Percentiles rank a stretch among this genome's conserved stretches.
These are phyloP conservation scores for Pomatostomus ruficeps DNA, from an alignment of 2,113 vertebrate species.

Conservation along the genomic window DNA sequence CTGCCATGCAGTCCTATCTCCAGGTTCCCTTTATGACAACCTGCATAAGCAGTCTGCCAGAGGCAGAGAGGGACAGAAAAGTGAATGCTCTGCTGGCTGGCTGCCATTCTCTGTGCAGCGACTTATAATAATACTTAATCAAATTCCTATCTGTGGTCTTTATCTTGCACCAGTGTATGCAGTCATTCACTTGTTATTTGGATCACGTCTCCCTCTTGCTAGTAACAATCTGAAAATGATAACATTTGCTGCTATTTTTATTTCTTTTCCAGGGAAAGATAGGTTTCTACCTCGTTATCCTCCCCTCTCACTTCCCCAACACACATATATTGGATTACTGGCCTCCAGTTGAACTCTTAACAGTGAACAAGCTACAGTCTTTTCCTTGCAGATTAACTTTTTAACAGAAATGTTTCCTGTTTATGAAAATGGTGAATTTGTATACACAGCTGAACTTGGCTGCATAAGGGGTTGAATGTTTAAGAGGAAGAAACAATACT, in stretches of 20 bases:
- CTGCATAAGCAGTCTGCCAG: background rate
- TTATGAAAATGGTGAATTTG: conserved; percentile 36
- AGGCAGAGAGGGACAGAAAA: background rate
- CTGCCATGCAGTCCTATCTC: background rate
- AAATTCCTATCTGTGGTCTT: conserved; percentile 25
- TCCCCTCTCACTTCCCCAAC: background rate
- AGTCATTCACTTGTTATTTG: conserved; percentile 46
- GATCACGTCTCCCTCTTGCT: conserved; percentile 40
- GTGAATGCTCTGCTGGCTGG: background rate
- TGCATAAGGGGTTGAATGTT: background rate
- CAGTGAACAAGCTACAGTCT: background rate
- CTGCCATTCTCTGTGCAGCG: background rate
- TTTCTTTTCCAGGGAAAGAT: conserved; percentile 45
- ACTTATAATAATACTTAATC: conserved; percentile 35
- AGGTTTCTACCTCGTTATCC: background rate
- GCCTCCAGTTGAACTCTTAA: conserved; percentile 65
- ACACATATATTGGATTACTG: conserved; percentile 42
- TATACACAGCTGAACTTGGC: background rate
- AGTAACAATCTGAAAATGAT: conserved; percentile 59
- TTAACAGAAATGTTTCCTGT: background rate
- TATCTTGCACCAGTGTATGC: background rate
- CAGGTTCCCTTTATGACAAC: background rate
- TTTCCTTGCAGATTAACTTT: background rate
- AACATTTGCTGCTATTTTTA: conserved; percentile 63
- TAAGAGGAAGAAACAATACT: background rate